Percentiles rank a stretch among this genome's conserved stretches.
Conservation (phyloP, 2,797 vertebrate genomes). For the Scyliorhinus canicula region DNA sequence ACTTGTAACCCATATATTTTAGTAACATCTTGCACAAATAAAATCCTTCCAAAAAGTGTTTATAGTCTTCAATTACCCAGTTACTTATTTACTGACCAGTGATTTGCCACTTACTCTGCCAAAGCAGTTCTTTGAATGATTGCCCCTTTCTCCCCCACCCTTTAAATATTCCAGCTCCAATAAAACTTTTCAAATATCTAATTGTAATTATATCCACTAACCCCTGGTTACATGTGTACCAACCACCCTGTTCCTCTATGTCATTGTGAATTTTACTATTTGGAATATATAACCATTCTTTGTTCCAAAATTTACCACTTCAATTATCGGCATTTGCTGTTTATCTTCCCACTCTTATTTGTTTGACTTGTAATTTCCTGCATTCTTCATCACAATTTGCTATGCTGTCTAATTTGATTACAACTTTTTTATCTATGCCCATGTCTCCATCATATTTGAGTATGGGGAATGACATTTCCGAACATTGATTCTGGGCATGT, state of each 20-base stretch:
- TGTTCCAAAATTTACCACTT: neutral
- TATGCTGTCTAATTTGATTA: neutral
- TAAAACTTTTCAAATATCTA: neutral
- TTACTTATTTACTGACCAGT: neutral
- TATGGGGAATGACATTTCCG: neutral
- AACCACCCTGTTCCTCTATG: neutral
- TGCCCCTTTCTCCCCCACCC: too few species aligned
- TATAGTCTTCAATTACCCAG: neutral
- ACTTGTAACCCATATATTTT: neutral
- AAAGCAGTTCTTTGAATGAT: neutral
- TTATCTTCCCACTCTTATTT: neutral
- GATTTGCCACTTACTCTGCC: neutral
- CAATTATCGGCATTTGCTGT: neutral
- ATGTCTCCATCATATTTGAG: neutral
- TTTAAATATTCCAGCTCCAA: neutral
- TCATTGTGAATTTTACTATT: neutral
- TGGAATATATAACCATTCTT: neutral
- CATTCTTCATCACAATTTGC: neutral
- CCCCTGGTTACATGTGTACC: neutral
- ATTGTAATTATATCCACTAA: neutral
- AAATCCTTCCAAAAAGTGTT: neutral
- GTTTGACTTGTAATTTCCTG: neutral
- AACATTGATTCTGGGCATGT: neutral
- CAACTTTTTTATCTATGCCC: neutral
- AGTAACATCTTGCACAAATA: neutral